phyloP scores from a whole-genome alignment of 2,113 vertebrate species.

The Grammomys surdaster region DNA sequence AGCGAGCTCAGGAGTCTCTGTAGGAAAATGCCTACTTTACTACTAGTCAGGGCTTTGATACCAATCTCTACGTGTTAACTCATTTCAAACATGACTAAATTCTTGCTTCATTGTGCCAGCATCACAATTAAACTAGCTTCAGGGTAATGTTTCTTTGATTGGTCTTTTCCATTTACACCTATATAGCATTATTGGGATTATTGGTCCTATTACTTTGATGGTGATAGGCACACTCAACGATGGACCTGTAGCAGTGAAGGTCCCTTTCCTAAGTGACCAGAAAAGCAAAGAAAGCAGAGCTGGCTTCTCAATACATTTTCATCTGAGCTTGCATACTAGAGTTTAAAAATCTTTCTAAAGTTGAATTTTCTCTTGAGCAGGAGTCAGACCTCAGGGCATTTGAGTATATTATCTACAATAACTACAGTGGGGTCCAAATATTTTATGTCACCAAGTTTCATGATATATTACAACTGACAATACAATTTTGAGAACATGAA shows the following conservation, averaged over 20 bases:
- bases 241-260: background rate
- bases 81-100: background rate
- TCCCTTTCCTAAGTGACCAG: background rate
- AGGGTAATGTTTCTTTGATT: background rate
- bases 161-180: background rate
- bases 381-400: background rate
- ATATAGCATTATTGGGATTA: background rate
- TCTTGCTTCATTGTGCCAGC: background rate
- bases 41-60: background rate
- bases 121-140: background rate
- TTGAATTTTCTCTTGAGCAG: background rate
- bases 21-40: constrained; percentile 16
- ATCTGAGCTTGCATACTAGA: background rate
- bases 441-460: background rate
- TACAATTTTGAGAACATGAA: background rate
- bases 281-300: background rate
- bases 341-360: background rate
- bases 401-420: background rate
- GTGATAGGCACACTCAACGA: background rate
- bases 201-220: background rate
- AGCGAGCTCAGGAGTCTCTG: background rate
- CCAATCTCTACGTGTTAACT: background rate
- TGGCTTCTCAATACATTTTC: background rate
- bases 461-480: background rate
- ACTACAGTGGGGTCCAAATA: background rate